These are phyloP conservation scores for Drosophila falleni DNA, from an alignment of 2,888 invertebrate genomes.

Conservation along the genomic window DNA sequence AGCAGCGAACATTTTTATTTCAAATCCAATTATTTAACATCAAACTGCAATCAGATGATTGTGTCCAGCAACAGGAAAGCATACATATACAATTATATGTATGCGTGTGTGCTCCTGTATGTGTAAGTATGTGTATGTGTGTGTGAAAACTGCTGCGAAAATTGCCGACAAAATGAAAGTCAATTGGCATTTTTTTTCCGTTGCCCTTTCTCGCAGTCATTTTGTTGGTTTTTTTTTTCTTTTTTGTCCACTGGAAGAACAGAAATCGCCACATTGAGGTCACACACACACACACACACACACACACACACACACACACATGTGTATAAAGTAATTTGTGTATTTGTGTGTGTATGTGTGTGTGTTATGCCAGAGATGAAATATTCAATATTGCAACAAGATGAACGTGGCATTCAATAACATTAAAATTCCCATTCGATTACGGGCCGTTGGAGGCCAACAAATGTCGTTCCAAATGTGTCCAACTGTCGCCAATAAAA, in stretches of 20 bases:
- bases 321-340: conserved; percentile 46
- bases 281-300: neutral
- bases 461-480: conserved; percentile 55
- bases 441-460: conserved; percentile 49
- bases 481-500: conserved; percentile 62
- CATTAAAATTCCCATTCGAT: conserved; percentile 60
- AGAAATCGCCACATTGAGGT: conserved; percentile 34
- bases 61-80: conserved; percentile 77
- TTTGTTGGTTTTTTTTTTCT: conserved; percentile 15
- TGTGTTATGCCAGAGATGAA: conserved; percentile 57
- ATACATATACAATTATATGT: conserved; percentile 7
- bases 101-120: conserved; percentile 22
- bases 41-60: conserved; percentile 82
- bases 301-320: neutral
- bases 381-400: conserved; percentile 76
- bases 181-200: conserved; percentile 64
- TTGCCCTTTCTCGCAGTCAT: conserved; percentile 19
- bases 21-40: conserved; percentile 83
- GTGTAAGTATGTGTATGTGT: conserved; percentile 9
- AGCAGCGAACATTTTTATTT: conserved; percentile 75
- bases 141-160: conserved; percentile 50
- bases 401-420: conserved; percentile 60
- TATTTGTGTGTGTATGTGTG: neutral
- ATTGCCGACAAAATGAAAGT: conserved; percentile 80
- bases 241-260: conserved; percentile 11